These are phyloP conservation scores for Taphrorychus bicolor DNA, from an alignment of 2,888 invertebrate genomes.

Conservation along the genomic window DNA sequence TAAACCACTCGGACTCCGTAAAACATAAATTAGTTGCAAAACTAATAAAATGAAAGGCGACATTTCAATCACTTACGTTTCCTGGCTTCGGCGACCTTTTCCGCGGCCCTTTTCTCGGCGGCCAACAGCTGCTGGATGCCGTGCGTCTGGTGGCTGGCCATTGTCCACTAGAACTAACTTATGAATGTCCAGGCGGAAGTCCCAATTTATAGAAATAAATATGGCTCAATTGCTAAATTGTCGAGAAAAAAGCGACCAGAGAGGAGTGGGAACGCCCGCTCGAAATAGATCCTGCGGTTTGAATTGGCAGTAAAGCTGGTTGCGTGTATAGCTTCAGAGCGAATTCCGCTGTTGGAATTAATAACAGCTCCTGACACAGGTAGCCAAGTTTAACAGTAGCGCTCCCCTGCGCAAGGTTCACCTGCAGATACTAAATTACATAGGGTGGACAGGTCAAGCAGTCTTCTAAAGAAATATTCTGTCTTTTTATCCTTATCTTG, in stretches of 20 bases:
- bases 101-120: constrained; percentile 60
- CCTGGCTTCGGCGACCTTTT: constrained; percentile 60
- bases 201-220: neutral
- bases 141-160: constrained; percentile 43
- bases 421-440: too few relatives aligned
- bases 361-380: too few relatives aligned
- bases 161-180: neutral
- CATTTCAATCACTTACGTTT: constrained; percentile 60
- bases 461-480: too few relatives aligned
- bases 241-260: neutral
- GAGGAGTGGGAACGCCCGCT: neutral
- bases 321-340: too few relatives aligned
- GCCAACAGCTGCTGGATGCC: constrained; percentile 60
- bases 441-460: too few relatives aligned
- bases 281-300: neutral
- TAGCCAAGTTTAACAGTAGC: too few relatives aligned
- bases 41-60: neutral
- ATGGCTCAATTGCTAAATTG: constrained; percentile 6
- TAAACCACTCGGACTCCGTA: constrained; percentile 12
- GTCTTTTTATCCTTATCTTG: too few relatives aligned
- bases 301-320: neutral
- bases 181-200: neutral
- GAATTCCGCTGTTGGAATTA: too few relatives aligned
- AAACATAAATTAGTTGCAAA: constrained; percentile 17
- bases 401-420: too few relatives aligned